Evolutionary conservation across 2,888 invertebrate species (phyloP).

Genomic region (Caenorhabditis sinica): DNA sequence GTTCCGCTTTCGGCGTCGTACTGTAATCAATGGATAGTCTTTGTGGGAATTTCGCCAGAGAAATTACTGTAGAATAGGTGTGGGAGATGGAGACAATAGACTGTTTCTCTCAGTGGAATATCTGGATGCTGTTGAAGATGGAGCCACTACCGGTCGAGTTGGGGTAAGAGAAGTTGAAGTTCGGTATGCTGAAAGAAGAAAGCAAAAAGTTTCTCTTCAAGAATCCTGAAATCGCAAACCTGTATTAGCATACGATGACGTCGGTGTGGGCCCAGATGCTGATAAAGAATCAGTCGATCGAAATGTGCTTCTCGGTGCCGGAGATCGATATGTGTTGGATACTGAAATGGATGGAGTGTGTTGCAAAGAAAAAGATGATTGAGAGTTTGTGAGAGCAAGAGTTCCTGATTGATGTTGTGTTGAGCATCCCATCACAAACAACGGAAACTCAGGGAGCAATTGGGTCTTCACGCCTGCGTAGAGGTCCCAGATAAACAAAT

Average conservation of each 20-base stretch:
- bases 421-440: constrained; percentile 25
- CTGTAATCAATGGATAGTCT: constrained; percentile 31
- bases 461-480: constrained; percentile 38
- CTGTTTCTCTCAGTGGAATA: constrained; percentile 68
- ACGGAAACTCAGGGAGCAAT: constrained; percentile 23
- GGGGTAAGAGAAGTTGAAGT: constrained; percentile 70
- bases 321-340: constrained; percentile 45
- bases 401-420: neutral
- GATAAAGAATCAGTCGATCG: constrained; percentile 59
- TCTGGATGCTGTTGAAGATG: constrained; percentile 52
- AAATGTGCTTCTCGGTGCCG: constrained; percentile 42
- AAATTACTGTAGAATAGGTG: constrained; percentile 66
- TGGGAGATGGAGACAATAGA: constrained; percentile 69
- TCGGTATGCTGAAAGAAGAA: constrained; percentile 67
- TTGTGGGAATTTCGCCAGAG: neutral
- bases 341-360: constrained; percentile 44
- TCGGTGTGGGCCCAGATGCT: constrained; percentile 17
- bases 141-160: constrained; percentile 43
- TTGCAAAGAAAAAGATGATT: constrained; percentile 32
- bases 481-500: neutral
- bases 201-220: neutral
- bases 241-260: constrained; percentile 38
- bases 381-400: constrained; percentile 8
- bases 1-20: constrained; percentile 72
- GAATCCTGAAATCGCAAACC: constrained; percentile 1